phyloP scores from a whole-genome alignment of 2,797 vertebrate species.

The Enteromius radiatus region DNA sequence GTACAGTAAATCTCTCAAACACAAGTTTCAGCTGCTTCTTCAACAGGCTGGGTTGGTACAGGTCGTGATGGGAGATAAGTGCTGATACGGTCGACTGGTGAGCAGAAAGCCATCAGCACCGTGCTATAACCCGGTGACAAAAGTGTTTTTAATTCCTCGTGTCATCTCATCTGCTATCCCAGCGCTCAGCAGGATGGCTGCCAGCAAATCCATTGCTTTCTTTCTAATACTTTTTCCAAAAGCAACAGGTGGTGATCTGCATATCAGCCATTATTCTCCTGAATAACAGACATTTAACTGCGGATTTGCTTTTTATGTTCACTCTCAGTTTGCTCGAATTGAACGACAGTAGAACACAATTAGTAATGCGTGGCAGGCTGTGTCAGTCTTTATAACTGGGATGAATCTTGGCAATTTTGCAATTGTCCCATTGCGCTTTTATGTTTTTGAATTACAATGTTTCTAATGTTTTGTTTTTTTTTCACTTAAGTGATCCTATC shows the following conservation, averaged over 20 bases:
- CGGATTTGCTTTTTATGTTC: neutral
- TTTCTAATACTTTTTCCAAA: constrained; percentile 41
- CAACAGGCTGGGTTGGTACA: constrained; percentile 17
- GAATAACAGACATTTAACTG: constrained; percentile 32
- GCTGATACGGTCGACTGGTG: constrained; percentile 21
- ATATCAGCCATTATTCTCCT: constrained; percentile 24
- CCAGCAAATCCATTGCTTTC: constrained; percentile 34
- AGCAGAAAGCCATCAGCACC: constrained; percentile 22
- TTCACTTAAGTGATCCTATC: neutral
- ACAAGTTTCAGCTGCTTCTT: constrained; percentile 30
- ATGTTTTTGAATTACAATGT: neutral
- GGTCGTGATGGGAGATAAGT: constrained; percentile 44
- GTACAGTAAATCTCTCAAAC: neutral
- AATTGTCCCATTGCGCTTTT: neutral
- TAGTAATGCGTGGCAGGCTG: neutral
- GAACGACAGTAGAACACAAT: neutral
- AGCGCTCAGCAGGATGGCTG: constrained; percentile 21
- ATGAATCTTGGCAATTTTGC: neutral
- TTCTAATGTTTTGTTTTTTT: neutral
- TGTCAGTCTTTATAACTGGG: neutral
- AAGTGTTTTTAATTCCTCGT: constrained; percentile 44
- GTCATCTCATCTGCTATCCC: constrained; percentile 26
- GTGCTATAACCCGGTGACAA: constrained; percentile 7
- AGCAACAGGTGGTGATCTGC: constrained; percentile 51
- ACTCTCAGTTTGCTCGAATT: constrained; percentile 1